phyloP scores from a whole-genome alignment of 35 echinoderm and acorn worm genomes.

The Patiria miniata region DNA sequence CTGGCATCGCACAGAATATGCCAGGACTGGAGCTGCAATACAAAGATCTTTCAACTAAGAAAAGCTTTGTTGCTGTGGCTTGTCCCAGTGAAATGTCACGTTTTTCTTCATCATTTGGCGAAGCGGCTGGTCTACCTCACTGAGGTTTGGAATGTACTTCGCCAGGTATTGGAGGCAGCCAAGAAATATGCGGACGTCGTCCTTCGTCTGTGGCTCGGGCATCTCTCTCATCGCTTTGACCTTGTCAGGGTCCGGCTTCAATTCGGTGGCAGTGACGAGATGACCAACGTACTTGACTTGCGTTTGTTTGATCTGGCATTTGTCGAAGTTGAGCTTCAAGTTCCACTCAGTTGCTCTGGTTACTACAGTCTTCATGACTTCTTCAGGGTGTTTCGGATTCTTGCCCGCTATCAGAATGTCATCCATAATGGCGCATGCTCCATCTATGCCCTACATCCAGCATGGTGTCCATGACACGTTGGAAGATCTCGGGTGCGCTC shows the following conservation, averaged over 20 bases:
- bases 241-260: conserved; percentile 64
- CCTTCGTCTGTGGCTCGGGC: conserved; percentile 54
- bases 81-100: conserved; percentile 71
- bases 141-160: conserved; percentile 68
- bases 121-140: conserved; percentile 59
- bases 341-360: conserved; percentile 77
- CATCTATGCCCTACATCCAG: no score
- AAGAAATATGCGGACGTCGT: conserved; percentile 61
- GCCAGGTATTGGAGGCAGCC: conserved; percentile 69
- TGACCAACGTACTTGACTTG: conserved; percentile 89
- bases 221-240: conserved; percentile 72
- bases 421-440: no score
- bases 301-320: conserved; percentile 64
- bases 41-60: conserved; percentile 22
- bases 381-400: conserved; percentile 48
- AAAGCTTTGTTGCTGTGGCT: conserved; percentile 58
- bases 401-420: no score
- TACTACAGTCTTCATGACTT: conserved; percentile 66
- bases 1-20: conserved; percentile 76
- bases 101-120: conserved; percentile 55
- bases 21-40: conserved; percentile 60
- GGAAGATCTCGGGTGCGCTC: conserved; percentile 70
- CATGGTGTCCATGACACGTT: no score
- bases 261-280: conserved; percentile 39
- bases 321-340: conserved; percentile 72